Base-by-base conservation (phyloP, 1,140 invertebrate genomes). In the Spodoptera frugiperda region DNA sequence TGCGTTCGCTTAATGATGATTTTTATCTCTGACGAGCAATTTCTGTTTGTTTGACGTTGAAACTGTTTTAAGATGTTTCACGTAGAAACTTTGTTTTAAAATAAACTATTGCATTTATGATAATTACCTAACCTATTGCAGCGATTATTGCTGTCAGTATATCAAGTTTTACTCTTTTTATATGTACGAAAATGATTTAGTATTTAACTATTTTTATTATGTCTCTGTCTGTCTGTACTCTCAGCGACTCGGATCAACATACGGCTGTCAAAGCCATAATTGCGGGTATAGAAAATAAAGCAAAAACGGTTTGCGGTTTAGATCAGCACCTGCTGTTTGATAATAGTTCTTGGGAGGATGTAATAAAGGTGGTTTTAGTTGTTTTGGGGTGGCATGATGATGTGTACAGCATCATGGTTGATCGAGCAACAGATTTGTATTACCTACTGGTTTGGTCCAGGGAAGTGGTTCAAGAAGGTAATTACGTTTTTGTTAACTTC, bases 211-310 rank as follows among this genome's bases (percentile, higher is more conserved):
- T 63, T 75, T 71, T 65, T 51, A 75, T 78, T 80, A 54, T 74
- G 71, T 53, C 67, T 67, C 72, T 59, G 73, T 63, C 72, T 59
- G 73, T 63, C 82, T 87, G 89, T 92, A 92, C 89, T 78, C 84
- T 81, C 77, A 73, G 33, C 33, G 33, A 39, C 33, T 39, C 33
- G 33, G 74, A 86, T 19, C 53, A 71, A 59, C 55, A 73, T 59
- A 87, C 81, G 83, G 84, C 89, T 93, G 92, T 93, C 92, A 92
- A 91, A 93, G 86, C 90, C 89, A 89, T 93, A 93, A 93, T 93
- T 93, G 88, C 91, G 87, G 84, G 88, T 89, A 93, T 87, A 91
- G 86, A 91, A 87, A 88, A 88, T 83, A 84, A 84, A 78, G 81
- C 90, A 84, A 89, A 82, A 55, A 65, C 76, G 17, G 53, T 83